phyloP scores from a whole-genome alignment of 2,113 vertebrate species.

The Mesitornis unicolor region DNA sequence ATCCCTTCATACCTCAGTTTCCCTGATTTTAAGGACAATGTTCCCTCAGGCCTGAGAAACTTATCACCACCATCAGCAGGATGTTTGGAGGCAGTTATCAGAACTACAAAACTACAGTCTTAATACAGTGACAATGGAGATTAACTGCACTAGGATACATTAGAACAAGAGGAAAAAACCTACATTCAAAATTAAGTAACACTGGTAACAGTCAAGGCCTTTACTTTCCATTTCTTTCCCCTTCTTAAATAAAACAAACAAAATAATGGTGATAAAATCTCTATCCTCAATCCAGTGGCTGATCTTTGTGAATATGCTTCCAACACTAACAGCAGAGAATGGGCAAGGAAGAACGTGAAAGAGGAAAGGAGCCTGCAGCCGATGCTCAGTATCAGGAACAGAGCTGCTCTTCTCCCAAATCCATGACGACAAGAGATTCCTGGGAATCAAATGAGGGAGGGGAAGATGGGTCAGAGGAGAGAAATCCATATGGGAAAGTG shows the following conservation, averaged over 20 bases:
- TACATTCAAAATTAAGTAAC: background rate
- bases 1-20: background rate
- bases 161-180: background rate
- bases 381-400: background rate
- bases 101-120: background rate
- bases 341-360: background rate
- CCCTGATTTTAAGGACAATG: background rate
- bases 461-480: slow-evolving; percentile 10
- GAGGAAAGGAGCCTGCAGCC: slow-evolving; percentile 21
- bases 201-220: background rate
- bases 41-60: background rate
- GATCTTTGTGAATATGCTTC: slow-evolving; percentile 12
- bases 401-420: slow-evolving; percentile 8
- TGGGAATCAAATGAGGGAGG: background rate
- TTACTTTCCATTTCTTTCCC: background rate
- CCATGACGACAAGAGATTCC: slow-evolving; percentile 28
- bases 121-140: background rate
- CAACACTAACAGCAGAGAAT: slow-evolving; percentile 32
- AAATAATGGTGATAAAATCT: slow-evolving; percentile 43
- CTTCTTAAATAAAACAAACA: slow-evolving; percentile 43
- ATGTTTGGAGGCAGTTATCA: background rate
- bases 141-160: background rate
- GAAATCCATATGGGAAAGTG: slow-evolving; percentile 9
- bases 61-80: background rate
- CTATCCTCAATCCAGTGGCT: slow-evolving; percentile 33